A percentile compares a stretch with the other conserved stretches of the same genome.
These are phyloP conservation scores for Gouania willdenowi DNA, from an alignment of 2,797 vertebrate species.

Conservation along the genomic window DNA sequence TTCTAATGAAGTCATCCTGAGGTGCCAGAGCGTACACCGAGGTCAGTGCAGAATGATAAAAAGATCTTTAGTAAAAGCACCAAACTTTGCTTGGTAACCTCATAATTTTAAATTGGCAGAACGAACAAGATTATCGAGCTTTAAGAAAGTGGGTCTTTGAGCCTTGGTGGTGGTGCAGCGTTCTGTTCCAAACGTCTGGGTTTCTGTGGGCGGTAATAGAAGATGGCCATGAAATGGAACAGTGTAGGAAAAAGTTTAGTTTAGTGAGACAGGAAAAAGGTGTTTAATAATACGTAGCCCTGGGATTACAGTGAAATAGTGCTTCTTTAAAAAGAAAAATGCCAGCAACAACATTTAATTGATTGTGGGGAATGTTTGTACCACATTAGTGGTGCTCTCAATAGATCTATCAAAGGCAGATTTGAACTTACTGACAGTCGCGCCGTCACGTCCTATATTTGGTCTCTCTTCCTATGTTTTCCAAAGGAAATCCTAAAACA, in stretches of 20 bases:
- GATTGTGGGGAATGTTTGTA: too few relatives aligned
- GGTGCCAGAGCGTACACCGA: constrained; percentile 60
- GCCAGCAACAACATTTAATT: too few relatives aligned
- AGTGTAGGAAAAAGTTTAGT: constrained; percentile 27
- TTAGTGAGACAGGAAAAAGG: constrained; percentile 14
- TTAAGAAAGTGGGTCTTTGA: constrained; percentile 63
- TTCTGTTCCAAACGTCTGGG: constrained; percentile 46
- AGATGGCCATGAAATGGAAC: constrained; percentile 43
- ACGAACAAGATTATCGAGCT: constrained; percentile 73
- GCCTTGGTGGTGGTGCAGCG: constrained; percentile 43
- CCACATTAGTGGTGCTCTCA: too few relatives aligned
- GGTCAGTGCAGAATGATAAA: constrained; percentile 80
- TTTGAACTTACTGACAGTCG: too few relatives aligned
- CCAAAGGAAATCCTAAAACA: too few relatives aligned
- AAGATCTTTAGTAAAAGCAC: constrained; percentile 68
- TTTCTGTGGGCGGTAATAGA: constrained; percentile 48
- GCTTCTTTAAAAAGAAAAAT: too few relatives aligned
- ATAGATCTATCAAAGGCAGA: too few relatives aligned
- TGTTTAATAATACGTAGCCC: too few relatives aligned
- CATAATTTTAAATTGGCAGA: constrained; percentile 68
- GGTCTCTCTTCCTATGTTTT: too few relatives aligned
- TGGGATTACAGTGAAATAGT: too few relatives aligned
- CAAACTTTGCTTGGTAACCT: constrained; percentile 67
- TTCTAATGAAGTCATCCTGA: constrained; percentile 65
- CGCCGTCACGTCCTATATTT: too few relatives aligned